Percentiles rank a stretch among this genome's conserved stretches.
Conservation (phyloP, 1,140 invertebrate genomes). For the Pseudomyrmex sp. region DNA sequence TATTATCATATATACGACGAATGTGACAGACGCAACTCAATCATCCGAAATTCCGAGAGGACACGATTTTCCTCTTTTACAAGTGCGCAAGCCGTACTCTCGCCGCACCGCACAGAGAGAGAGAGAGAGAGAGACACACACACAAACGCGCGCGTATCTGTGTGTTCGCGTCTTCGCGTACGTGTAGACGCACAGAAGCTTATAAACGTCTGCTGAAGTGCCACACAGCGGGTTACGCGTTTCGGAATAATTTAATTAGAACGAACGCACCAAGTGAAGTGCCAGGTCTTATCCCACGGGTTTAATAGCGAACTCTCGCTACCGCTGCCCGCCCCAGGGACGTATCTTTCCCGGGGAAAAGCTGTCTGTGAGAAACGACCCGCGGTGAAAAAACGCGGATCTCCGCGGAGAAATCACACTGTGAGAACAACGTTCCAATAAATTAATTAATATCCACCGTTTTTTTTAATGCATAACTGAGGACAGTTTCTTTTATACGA, state of each 20-base stretch:
- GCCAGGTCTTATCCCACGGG: conserved; percentile 78
- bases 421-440: conserved; percentile 38
- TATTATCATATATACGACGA: no score
- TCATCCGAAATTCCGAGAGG: no score
- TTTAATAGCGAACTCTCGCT: conserved; percentile 74
- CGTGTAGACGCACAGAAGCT: background rate
- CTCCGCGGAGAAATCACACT: conserved; percentile 12
- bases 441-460: conserved; percentile 62
- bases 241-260: conserved; percentile 80
- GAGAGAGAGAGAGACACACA: no score
- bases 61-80: conserved; percentile 11
- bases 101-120: background rate
- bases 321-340: conserved; percentile 66
- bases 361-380: conserved; percentile 14
- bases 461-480: conserved; percentile 29
- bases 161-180: background rate
- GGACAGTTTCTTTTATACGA: no score
- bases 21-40: no score
- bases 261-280: conserved; percentile 73
- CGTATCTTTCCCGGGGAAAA: conserved; percentile 51
- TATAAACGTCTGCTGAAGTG: background rate
- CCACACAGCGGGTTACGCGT: conserved; percentile 46
- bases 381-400: conserved; percentile 36
- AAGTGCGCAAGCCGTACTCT: background rate
- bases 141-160: background rate